phyloP scores from a whole-genome alignment of 2,113 vertebrate species.

The Poeciliopsis retropinna region DNA sequence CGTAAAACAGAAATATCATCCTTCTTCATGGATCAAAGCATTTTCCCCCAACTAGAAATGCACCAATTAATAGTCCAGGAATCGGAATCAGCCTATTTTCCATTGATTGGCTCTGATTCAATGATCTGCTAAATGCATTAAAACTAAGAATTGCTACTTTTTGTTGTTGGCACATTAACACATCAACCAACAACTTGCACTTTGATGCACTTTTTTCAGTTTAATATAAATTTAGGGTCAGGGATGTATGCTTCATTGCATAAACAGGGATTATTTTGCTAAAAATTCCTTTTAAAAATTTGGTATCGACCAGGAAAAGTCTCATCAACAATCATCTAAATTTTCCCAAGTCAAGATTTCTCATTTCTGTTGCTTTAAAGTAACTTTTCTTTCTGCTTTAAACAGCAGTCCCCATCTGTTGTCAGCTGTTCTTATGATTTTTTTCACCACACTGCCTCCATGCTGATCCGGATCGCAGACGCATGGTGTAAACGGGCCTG shows the following conservation, averaged over 20 bases:
- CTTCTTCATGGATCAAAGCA: background rate
- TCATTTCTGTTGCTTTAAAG: background rate
- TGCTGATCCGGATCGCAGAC: conserved; percentile 58
- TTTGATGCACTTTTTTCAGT: background rate
- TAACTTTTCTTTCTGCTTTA: background rate
- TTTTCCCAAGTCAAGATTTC: background rate
- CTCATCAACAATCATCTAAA: background rate
- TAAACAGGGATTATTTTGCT: background rate
- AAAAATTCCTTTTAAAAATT: background rate
- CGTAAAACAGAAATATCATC: background rate
- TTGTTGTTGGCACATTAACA: background rate
- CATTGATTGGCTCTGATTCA: no score
- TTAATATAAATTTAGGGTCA: background rate
- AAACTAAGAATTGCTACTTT: background rate
- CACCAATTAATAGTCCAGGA: background rate
- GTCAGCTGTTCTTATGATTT: background rate
- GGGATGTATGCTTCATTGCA: background rate
- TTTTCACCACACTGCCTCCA: background rate
- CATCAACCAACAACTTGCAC: background rate
- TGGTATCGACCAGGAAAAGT: background rate
- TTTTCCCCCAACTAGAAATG: background rate
- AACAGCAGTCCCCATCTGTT: background rate
- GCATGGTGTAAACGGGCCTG: conserved; percentile 60
- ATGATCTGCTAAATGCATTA: background rate
- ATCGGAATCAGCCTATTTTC: background rate